phyloP scores from a whole-genome alignment of 1,140 invertebrate genomes.

The Aphelinus certus region DNA sequence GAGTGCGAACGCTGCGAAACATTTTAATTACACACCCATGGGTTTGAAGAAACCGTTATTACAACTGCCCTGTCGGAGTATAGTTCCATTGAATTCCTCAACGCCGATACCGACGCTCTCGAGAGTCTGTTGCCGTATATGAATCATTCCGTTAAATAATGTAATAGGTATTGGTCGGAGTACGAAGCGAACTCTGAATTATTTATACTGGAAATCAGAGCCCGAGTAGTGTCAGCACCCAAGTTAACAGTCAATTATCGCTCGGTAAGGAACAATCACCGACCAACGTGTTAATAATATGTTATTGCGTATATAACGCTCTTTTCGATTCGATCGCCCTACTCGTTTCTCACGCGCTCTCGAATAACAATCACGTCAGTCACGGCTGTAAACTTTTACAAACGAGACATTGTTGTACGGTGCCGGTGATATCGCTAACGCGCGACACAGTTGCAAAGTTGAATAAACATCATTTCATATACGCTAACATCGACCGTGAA shows the following conservation, averaged over 20 bases:
- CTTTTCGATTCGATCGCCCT: too few relatives aligned
- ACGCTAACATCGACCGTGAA: too few relatives aligned
- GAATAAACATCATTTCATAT: too few relatives aligned
- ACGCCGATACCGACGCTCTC: neutral
- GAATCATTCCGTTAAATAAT: conserved; percentile 22
- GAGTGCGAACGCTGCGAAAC: too few relatives aligned
- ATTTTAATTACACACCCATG: too few relatives aligned
- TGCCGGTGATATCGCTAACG: too few relatives aligned
- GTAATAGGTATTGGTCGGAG: conserved; percentile 2
- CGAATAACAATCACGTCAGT: too few relatives aligned
- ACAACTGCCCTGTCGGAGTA: neutral
- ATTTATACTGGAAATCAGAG: conserved; percentile 10
- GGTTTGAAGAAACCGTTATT: too few relatives aligned
- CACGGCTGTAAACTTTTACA: too few relatives aligned
- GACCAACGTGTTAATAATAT: conserved; percentile 6
- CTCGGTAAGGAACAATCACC: neutral
- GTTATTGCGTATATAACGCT: neutral
- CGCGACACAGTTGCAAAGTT: too few relatives aligned
- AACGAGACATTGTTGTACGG: too few relatives aligned
- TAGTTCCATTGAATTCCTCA: conserved; percentile 2
- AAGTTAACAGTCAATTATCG: conserved; percentile 24
- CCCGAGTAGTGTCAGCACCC: neutral
- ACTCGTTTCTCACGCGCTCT: too few relatives aligned
- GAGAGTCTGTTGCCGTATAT: neutral
- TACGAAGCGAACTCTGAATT: conserved; percentile 15